Evolutionary conservation across 2,113 vertebrate genomes (phyloP).

Genomic region (Aix galericulata): DNA sequence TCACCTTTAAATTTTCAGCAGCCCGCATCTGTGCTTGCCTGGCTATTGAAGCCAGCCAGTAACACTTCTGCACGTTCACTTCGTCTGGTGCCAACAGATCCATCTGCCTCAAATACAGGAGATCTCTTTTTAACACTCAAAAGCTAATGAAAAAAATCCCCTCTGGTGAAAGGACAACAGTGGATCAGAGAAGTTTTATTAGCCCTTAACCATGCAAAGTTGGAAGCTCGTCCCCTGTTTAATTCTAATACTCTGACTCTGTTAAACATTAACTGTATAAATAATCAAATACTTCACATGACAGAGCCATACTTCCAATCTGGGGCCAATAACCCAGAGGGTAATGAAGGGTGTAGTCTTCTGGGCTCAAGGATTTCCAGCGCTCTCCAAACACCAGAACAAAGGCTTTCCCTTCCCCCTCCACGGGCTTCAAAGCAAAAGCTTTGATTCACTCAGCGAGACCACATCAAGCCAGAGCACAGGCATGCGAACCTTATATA

Average conservation of each 20-base stretch:
- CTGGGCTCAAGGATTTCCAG: constrained; percentile 60
- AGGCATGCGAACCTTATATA: constrained; percentile 31
- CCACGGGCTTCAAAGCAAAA: constrained; percentile 49
- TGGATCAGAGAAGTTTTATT: constrained; percentile 56
- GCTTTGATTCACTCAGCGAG: neutral
- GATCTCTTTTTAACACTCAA: constrained; percentile 45
- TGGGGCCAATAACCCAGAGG: constrained; percentile 57
- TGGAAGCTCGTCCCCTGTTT: constrained; percentile 50
- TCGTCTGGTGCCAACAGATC: constrained; percentile 50
- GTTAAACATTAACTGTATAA: constrained; percentile 71
- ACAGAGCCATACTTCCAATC: constrained; percentile 61
- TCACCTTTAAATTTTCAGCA: neutral
- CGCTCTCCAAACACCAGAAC: constrained; percentile 46
- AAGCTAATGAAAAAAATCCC: constrained; percentile 60
- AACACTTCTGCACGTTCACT: neutral
- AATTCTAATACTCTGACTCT: constrained; percentile 65
- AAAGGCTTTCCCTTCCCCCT: constrained; percentile 59
- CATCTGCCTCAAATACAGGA: constrained; percentile 40
- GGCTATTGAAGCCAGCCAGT: neutral
- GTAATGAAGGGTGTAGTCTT: constrained; percentile 64
- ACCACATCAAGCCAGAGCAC: constrained; percentile 64
- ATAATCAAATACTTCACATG: constrained; percentile 68
- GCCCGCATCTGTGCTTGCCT: rapidly evolving
- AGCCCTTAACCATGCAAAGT: constrained; percentile 50
- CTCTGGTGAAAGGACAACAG: constrained; percentile 46